Base-by-base conservation (phyloP, 1,140 invertebrate species). In the Tachypleus tridentatus region DNA sequence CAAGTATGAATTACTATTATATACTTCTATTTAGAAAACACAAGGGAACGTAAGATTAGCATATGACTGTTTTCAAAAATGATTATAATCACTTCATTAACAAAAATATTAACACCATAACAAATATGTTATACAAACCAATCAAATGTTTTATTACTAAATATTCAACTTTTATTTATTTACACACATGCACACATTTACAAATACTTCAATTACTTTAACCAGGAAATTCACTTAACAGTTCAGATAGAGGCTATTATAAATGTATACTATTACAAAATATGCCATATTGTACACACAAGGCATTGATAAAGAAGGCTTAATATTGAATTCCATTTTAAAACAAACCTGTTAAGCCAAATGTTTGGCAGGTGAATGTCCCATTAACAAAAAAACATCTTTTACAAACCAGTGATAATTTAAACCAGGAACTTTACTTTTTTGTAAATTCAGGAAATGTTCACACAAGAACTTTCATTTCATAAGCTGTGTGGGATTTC, bases 41-140 rank as follows among this genome's bases (percentile, higher is more conserved):
- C 11, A 9, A 60, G 49, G n/a, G 29, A 29, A 29, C 29, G 2
- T 29, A 29, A 47, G 49, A 47, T 10, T 54, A 62, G 56, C 56
- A 48, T 29, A 64, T 60, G 49, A n/a, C 63, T 64, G 60, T 58
- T 59, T 60, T 59, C 57, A 64, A 51, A 54, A 49, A 60, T 4
- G 60, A 60, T 47, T 9, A 11, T 11, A 56, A 29, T 50, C 49
- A 51, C 56, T 60, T 60, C 50, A 60, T 49, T 29, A 49, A 64
- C 53, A 50, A 64, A 49, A 49, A 64, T 10, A 60, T 64, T 58
- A 59, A 60, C 63, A 58, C 63, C n/a, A 29, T 58, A 64, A 50
- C 53, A 11, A 52, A 64, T 58, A 64, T 48, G 58, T 50, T 50
- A 57, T 11, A 7, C n/a, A 54, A 7, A 54, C 7, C 7, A 54